phyloP scores from a whole-genome alignment of 1,140 invertebrate genomes.

The Temnothorax curvispinosus region DNA sequence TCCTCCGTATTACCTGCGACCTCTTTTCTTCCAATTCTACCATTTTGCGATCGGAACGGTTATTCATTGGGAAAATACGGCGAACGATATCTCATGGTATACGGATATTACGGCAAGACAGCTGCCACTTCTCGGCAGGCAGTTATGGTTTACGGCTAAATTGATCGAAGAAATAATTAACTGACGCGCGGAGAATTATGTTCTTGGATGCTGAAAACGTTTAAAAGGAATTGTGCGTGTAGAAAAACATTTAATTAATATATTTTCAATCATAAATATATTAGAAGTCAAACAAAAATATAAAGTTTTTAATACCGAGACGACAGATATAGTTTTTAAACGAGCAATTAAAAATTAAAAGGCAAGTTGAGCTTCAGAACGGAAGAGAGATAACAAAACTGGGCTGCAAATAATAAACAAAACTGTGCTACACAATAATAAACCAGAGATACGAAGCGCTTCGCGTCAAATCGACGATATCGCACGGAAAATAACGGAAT shows the following conservation, averaged over 20 bases:
- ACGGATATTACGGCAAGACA: not conserved
- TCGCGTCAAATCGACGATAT: not conserved
- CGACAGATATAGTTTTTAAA: not conserved
- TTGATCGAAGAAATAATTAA: constrained; percentile 1
- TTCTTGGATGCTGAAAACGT: not conserved
- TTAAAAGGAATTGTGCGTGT: not conserved
- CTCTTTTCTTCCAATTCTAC: constrained; percentile 73
- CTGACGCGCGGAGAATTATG: not conserved
- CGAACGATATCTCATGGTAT: not conserved
- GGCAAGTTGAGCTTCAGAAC: not conserved
- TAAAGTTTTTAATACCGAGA: not conserved
- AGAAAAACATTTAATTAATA: not conserved
- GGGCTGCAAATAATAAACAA: not conserved
- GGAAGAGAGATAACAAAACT: not conserved
- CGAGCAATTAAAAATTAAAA: not conserved
- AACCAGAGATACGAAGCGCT: not conserved
- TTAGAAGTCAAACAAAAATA: not conserved
- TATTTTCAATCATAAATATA: not conserved
- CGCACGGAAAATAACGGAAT: not conserved
- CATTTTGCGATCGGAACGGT: constrained; percentile 59
- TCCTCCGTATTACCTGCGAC: constrained; percentile 74
- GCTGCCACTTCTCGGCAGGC: not conserved
- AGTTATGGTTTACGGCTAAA: not conserved
- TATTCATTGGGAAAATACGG: constrained; percentile 54
- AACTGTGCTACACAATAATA: not conserved